Percentiles rank a stretch among this genome's conserved stretches.
Conservation (phyloP, 2,888 invertebrate species). For the Stomorhina lunata region DNA sequence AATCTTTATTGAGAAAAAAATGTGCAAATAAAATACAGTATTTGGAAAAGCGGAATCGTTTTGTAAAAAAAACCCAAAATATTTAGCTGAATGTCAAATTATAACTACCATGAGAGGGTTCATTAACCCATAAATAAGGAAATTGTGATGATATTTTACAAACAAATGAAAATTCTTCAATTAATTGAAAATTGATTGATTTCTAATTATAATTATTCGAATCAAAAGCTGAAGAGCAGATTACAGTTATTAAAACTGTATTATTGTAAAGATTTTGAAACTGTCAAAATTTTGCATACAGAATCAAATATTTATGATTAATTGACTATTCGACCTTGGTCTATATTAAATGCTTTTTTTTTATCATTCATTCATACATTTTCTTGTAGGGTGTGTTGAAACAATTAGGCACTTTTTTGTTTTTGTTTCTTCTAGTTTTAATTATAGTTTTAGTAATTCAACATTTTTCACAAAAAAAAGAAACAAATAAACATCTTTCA, state of each 20-base stretch:
- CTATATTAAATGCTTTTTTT: background rate
- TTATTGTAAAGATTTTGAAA: too few relatives aligned
- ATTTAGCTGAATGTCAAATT: constrained; percentile 10
- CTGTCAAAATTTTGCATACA: too few relatives aligned
- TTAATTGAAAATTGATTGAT: too few relatives aligned
- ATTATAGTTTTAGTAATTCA: background rate
- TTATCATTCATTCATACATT: background rate
- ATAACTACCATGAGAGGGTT: background rate
- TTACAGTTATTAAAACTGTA: too few relatives aligned
- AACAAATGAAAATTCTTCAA: too few relatives aligned
- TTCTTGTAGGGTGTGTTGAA: background rate
- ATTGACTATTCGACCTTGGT: constrained; percentile 11
- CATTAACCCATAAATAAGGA: background rate
- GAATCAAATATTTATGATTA: too few relatives aligned
- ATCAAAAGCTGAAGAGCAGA: too few relatives aligned
- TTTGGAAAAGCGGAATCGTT: constrained; percentile 6
- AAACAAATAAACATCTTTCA: constrained; percentile 17
- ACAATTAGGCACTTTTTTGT: background rate
- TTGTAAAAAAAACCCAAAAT: background rate
- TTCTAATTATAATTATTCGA: too few relatives aligned
- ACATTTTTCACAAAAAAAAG: too few relatives aligned
- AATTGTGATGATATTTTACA: too few relatives aligned
- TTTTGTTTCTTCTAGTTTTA: too few relatives aligned
- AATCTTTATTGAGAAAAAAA: too few relatives aligned
- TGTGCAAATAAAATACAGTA: background rate